Evolutionary conservation across 2,888 invertebrate species (phyloP).

Genomic region (Pherbina coryleti): DNA sequence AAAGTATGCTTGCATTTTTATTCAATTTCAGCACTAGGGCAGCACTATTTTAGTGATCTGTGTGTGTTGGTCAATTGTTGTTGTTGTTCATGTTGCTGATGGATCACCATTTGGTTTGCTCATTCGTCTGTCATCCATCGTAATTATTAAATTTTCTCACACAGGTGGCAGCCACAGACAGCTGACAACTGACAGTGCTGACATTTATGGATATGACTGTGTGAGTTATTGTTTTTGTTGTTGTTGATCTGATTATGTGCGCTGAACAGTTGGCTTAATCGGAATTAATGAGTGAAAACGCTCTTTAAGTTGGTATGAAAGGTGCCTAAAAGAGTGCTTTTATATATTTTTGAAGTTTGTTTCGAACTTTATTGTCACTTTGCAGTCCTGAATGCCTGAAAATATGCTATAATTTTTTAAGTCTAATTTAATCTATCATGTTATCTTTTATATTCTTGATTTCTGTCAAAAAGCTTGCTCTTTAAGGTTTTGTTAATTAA

Average conservation of each 20-base stretch:
- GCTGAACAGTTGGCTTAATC: not conserved
- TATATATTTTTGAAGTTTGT: not conserved
- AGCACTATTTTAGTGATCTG: not conserved
- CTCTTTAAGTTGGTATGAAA: not conserved
- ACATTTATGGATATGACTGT: slow-evolving; percentile 48
- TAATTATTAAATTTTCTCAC: slow-evolving; percentile 42
- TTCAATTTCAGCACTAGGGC: not conserved
- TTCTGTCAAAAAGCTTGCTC: too few species aligned
- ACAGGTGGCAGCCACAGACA: slow-evolving; percentile 37
- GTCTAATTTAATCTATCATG: not conserved
- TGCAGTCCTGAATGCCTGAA: not conserved
- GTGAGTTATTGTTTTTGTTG: slow-evolving; percentile 12
- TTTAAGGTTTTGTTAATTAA: not conserved
- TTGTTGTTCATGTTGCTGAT: slow-evolving; percentile 24
- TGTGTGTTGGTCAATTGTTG: not conserved
- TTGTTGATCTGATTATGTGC: not conserved
- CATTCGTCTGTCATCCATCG: slow-evolving; percentile 41
- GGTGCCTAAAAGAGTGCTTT: not conserved
- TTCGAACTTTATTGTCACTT: too few species aligned
- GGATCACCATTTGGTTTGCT: slow-evolving; percentile 30
- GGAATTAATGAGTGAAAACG: not conserved
- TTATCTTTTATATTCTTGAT: too few species aligned
- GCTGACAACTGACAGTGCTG: slow-evolving; percentile 46
- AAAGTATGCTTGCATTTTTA: not conserved
- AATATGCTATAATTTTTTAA: not conserved